These are phyloP conservation scores for Drosophila serrata DNA, from an alignment of 1,140 invertebrate genomes.

Conservation along the genomic window DNA sequence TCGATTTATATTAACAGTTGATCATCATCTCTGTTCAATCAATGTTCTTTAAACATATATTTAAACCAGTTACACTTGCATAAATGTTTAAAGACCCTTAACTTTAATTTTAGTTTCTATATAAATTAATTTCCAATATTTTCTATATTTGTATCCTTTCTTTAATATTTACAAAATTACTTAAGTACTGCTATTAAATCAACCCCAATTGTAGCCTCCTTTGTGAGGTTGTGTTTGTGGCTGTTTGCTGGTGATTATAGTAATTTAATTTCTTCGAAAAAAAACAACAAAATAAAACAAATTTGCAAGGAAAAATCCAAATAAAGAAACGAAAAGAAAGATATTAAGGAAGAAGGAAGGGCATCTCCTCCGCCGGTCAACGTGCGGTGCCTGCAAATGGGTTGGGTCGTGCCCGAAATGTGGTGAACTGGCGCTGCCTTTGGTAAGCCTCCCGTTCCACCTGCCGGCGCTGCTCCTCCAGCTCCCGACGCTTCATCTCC, in stretches of 20 bases:
- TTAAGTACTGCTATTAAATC: neutral
- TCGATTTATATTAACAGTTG: neutral
- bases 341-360: neutral
- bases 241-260: slow-evolving; percentile 45
- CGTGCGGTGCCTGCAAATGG: slow-evolving; percentile 38
- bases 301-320: slow-evolving; percentile 43
- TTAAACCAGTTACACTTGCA: neutral
- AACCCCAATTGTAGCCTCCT: neutral
- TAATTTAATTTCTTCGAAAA: slow-evolving; percentile 53
- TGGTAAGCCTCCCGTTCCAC: slow-evolving; percentile 34
- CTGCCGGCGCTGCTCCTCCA: slow-evolving; percentile 39
- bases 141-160: neutral
- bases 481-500: slow-evolving; percentile 42
- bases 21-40: neutral
- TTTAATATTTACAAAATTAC: neutral
- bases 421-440: slow-evolving; percentile 58
- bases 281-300: slow-evolving; percentile 32
- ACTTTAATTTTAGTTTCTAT: no score
- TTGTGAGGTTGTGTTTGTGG: slow-evolving; percentile 6
- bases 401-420: slow-evolving; percentile 56
- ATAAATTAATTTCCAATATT: no score
- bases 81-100: no score
- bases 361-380: slow-evolving; percentile 1
- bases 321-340: slow-evolving; percentile 20
- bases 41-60: neutral